Evolutionary conservation across 2,113 vertebrate genomes (phyloP).

Genomic region (Sterrhoptilus dennistouni): DNA sequence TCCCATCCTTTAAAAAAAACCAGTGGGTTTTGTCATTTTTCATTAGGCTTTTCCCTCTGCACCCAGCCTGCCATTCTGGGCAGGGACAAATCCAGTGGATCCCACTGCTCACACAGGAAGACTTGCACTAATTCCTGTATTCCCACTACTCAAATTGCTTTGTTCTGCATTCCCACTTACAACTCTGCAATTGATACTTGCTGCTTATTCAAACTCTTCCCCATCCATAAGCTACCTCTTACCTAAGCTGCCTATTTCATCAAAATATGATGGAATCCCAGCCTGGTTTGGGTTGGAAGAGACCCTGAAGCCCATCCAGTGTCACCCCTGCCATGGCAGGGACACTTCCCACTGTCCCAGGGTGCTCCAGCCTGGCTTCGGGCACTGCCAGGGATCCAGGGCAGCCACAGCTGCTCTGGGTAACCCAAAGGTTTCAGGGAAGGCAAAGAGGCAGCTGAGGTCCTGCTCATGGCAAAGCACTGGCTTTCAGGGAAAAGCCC

Average conservation of each 20-base stretch:
- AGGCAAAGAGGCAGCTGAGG: not conserved
- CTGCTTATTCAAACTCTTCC: not conserved
- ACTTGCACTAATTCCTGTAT: not conserved
- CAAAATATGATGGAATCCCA: not conserved
- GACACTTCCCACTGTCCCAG: not conserved
- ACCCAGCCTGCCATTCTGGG: not conserved
- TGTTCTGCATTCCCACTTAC: not conserved
- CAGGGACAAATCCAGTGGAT: not conserved
- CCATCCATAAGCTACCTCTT: too few relatives aligned
- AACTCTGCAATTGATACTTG: not conserved
- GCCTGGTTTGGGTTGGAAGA: not conserved
- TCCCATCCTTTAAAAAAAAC: not conserved
- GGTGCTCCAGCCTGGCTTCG: not conserved
- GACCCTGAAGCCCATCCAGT: accelerated
- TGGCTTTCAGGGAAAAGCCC: not conserved
- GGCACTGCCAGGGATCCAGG: not conserved
- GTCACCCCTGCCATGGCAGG: not conserved
- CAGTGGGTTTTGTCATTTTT: not conserved
- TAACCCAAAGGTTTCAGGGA: not conserved
- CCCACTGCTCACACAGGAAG: not conserved
- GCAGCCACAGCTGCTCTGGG: not conserved
- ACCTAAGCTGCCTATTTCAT: not conserved
- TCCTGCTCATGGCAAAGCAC: not conserved
- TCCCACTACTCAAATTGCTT: not conserved
- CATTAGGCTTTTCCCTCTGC: not conserved